phyloP scores from a whole-genome alignment of 2,888 invertebrate genomes.

The Flexamia atlantica region DNA sequence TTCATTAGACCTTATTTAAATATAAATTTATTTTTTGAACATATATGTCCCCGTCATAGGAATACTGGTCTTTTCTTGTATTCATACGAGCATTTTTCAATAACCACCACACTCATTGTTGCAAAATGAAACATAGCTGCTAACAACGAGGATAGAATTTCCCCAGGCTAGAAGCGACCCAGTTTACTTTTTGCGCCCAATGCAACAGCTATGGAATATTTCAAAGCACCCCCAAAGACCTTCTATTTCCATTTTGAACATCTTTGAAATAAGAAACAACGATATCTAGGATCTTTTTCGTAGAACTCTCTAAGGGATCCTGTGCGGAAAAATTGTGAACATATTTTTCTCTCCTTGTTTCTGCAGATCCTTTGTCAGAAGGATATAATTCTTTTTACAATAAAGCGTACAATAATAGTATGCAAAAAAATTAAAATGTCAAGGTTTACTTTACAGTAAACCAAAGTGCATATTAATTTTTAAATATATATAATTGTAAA shows the following conservation, averaged over 20 bases:
- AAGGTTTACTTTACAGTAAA: no score
- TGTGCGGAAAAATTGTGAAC: constrained; percentile 19
- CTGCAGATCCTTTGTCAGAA: background rate
- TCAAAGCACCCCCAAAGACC: constrained; percentile 32
- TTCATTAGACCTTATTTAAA: no score
- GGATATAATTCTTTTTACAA: no score
- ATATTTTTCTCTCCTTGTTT: background rate
- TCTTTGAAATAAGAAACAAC: constrained; percentile 19
- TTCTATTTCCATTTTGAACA: constrained; percentile 31
- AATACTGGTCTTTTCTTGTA: no score
- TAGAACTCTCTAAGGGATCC: background rate
- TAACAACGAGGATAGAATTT: background rate
- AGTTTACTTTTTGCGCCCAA: background rate
- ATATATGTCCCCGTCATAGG: no score
- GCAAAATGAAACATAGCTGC: constrained; percentile 5
- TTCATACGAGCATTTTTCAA: background rate
- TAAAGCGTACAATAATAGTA: no score
- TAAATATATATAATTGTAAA: no score
- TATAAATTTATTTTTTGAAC: no score
- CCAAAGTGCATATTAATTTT: no score
- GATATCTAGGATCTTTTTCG: constrained; percentile 27
- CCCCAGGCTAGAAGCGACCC: constrained; percentile 11
- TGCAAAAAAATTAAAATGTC: no score
- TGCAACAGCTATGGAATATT: background rate
- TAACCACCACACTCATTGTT: background rate